Base-by-base conservation (phyloP, 2,113 vertebrate species). In the Poeciliopsis turrubarensis region DNA sequence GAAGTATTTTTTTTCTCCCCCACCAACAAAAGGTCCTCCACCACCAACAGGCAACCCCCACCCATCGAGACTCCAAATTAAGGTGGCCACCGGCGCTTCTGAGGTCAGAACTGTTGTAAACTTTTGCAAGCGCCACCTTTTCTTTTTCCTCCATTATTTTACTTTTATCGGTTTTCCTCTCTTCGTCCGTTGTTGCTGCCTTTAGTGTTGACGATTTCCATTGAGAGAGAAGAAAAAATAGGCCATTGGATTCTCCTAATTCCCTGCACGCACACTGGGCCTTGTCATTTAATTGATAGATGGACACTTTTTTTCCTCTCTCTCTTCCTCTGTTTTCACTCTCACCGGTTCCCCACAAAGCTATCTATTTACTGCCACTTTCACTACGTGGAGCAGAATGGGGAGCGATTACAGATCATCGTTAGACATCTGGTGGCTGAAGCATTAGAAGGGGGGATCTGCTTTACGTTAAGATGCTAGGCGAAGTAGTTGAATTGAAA, bases 121-220 rank as follows among this genome's bases (percentile, higher is more conserved):
- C 73, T 87, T 87, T 75, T 64, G 72, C 64, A 64, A 87, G 85
- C 86, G 82, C 84, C 80, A 78, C 77, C 65, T 79, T 90, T 86
- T 37, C 10, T 37, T 37, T 86, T 82, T 71, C 72, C 79, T 83
- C 77, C 82, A 73, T 90, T 88, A 83, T n/a, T n/a, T n/a, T 74
- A 80, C 77, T 75, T 68, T 84, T 79, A 91, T 85, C 90, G 87
- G 80, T 89, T 90, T 91, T 80, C 63, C 77, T 83, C 84, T 75
- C 76, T 86, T 81, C 73, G 80, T 91, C 86, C 82, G 72, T 85
- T 82, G 78, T 82, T 72, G 78, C 86, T 85, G 77, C 89, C 86
- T 90, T 91, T 91, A 87, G 86, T 75, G 86, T 82, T 87, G 84
- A 88, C 86, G 89, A 92, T 92, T 91, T 90, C 83, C 86, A 85